phyloP scores from a whole-genome alignment of 2,888 invertebrate genomes.

The Endomychus coccineus region DNA sequence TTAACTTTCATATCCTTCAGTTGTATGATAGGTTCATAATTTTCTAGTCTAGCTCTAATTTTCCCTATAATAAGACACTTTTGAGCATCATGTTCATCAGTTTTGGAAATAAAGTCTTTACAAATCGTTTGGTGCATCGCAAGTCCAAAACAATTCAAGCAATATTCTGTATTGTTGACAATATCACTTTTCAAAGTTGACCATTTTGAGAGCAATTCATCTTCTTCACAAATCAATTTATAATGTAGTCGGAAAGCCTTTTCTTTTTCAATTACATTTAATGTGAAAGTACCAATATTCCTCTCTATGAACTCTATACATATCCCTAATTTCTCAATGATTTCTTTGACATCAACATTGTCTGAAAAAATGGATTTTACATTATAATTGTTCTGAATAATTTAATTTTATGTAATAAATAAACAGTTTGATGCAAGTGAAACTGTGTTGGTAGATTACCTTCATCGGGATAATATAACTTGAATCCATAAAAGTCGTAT shows the following conservation, averaged over 20 bases:
- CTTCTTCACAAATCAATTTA: constrained; percentile 49
- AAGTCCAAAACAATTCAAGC: constrained; percentile 64
- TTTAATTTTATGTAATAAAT: not conserved
- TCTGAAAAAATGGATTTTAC: constrained; percentile 29
- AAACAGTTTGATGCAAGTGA: not conserved
- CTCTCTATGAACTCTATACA: constrained; percentile 51
- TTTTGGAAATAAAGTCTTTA: constrained; percentile 35
- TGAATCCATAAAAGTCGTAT: constrained; percentile 59
- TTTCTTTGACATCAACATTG: constrained; percentile 43
- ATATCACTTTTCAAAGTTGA: constrained; percentile 49
- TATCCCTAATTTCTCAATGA: constrained; percentile 46
- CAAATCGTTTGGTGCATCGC: constrained; percentile 68
- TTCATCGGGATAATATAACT: constrained; percentile 66
- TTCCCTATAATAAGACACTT: no score
- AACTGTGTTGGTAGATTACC: constrained; percentile 17
- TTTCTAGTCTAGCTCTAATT: constrained; percentile 52
- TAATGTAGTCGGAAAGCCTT: constrained; percentile 54
- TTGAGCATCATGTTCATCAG: constrained; percentile 45
- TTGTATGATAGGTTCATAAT: constrained; percentile 59
- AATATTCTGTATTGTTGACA: constrained; percentile 56
- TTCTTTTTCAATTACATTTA: constrained; percentile 53
- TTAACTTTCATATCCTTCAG: constrained; percentile 64
- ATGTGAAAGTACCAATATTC: constrained; percentile 46
- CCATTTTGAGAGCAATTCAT: constrained; percentile 54
- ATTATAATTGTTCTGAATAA: not conserved